These are phyloP conservation scores for Drosophila parthenogenetica DNA, from an alignment of 2,888 invertebrate genomes.

Conservation along the genomic window DNA sequence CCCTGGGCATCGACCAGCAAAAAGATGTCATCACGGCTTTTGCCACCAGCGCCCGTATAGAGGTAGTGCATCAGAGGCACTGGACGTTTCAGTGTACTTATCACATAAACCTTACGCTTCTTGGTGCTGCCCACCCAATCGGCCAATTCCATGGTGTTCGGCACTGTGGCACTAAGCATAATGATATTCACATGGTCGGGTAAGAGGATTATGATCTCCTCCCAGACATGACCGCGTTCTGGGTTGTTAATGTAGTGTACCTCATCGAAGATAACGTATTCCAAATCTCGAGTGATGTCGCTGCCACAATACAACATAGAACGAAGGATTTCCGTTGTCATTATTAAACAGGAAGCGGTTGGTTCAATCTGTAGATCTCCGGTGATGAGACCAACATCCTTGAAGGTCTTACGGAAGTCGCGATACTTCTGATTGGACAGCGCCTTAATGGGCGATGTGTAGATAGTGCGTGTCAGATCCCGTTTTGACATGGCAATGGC, in stretches of 20 bases:
- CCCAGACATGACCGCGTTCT: conserved; percentile 99
- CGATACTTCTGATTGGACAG: conserved; percentile 99
- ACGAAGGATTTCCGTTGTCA: conserved; percentile 99
- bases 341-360: conserved; percentile 97
- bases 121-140: conserved; percentile 96
- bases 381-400: conserved; percentile 96
- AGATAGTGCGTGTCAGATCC: conserved; percentile 96
- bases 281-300: conserved; percentile 97
- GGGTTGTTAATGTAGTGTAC: conserved; percentile 99
- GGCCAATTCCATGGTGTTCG: conserved; percentile 98
- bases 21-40: conserved; percentile 89
- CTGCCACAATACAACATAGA: conserved; percentile 98
- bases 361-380: conserved; percentile 98
- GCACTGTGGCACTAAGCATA: conserved; percentile 98
- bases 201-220: conserved; percentile 97
- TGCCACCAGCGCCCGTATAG: conserved; percentile 92
- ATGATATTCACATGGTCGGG: conserved; percentile 98
- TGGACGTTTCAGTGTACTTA: conserved; percentile 96
- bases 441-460: conserved; percentile 99
- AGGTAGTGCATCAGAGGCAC: conserved; percentile 98
- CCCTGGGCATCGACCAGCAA: conserved; percentile 92
- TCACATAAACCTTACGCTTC: conserved; percentile 95
- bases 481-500: conserved; percentile 97
- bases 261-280: conserved; percentile 99
- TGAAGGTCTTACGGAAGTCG: conserved; percentile 96